Conservation (phyloP, 1,140 invertebrate genomes). For the Drosophila suzukii region DNA sequence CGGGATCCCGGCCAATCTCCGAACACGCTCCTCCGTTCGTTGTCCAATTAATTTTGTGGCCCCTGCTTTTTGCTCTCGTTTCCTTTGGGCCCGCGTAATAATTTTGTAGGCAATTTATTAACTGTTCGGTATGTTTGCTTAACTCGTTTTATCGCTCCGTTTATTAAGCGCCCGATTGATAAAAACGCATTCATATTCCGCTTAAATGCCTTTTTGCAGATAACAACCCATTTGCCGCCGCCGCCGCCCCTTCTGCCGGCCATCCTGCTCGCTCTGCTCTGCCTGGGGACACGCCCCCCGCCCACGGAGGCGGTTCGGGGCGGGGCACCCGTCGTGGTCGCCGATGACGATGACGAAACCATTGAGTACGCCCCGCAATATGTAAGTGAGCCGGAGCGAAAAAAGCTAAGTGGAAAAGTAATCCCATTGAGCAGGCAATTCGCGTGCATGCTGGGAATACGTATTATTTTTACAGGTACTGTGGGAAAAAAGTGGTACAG, state of each 20-base stretch:
- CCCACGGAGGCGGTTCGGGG: conserved; percentile 37
- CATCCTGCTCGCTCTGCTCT: conserved; percentile 39
- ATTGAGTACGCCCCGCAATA: conserved; percentile 79
- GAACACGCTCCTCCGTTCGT: conserved; percentile 22
- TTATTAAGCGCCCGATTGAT: conserved; percentile 75
- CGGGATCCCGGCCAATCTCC: conserved; percentile 19
- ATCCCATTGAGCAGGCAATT: neutral
- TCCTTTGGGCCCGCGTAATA: conserved; percentile 68
- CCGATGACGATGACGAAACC: conserved; percentile 72
- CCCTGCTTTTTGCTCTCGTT: conserved; percentile 21
- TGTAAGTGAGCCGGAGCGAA: conserved; percentile 54
- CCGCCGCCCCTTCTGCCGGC: conserved; percentile 16
- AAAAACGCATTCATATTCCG: conserved; percentile 76
- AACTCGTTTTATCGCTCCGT: conserved; percentile 74
- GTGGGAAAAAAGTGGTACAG: neutral
- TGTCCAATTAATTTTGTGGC: conserved; percentile 54
- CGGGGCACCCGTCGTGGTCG: conserved; percentile 59
- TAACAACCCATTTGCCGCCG: conserved; percentile 49
- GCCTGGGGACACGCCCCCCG: conserved; percentile 54
- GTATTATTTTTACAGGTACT: neutral
- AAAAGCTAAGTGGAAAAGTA: neutral
- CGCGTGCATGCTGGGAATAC: neutral
- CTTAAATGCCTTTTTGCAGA: conserved; percentile 70
- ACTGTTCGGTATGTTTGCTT: conserved; percentile 43
- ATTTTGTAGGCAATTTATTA: conserved; percentile 80